A percentile compares a stretch with the other conserved stretches of the same genome.
Evolutionary conservation across 2,888 invertebrate genomes (phyloP).

Genomic region (Noctua pronuba): DNA sequence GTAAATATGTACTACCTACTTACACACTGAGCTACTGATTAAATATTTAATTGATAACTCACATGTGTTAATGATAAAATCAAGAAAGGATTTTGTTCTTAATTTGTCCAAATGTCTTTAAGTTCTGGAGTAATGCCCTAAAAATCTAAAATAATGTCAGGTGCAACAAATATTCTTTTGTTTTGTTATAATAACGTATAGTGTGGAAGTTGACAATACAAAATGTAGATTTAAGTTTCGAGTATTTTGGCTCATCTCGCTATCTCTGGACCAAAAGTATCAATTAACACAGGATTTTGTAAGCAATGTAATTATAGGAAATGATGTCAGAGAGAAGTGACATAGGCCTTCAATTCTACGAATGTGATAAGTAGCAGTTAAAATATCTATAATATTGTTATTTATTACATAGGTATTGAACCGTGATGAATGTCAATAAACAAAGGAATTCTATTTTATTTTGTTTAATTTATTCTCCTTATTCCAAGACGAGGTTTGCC

Average conservation of each 20-base stretch:
- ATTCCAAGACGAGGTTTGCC: neutral
- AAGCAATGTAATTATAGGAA: slow-evolving; percentile 20
- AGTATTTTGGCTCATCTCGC: slow-evolving; percentile 37
- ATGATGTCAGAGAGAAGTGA: slow-evolving; percentile 34
- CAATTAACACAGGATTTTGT: slow-evolving; percentile 31
- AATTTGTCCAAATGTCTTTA: slow-evolving; percentile 34
- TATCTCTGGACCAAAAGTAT: slow-evolving; percentile 36
- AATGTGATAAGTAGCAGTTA: slow-evolving; percentile 66
- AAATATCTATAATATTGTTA: slow-evolving; percentile 59
- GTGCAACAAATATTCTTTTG: slow-evolving; percentile 27
- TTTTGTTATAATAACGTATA: slow-evolving; percentile 4
- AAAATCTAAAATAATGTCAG: slow-evolving; percentile 16
- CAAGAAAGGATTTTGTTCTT: slow-evolving; percentile 26
- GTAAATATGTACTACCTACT: slow-evolving; percentile 45
- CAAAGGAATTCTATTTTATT: slow-evolving; percentile 23
- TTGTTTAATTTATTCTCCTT: slow-evolving; percentile 29
- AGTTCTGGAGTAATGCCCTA: slow-evolving; percentile 3
- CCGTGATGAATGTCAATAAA: slow-evolving; percentile 60
- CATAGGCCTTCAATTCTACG: slow-evolving; percentile 47
- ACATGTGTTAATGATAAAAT: slow-evolving; percentile 18
- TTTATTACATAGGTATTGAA: slow-evolving; percentile 58
- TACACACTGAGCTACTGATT: slow-evolving; percentile 27
- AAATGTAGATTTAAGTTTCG: slow-evolving; percentile 53
- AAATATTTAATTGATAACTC: slow-evolving; percentile 43
- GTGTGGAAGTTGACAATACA: slow-evolving; percentile 56